A percentile compares a stretch with the other conserved stretches of the same genome.
phyloP scores from a whole-genome alignment of 2,113 vertebrate genomes.

The Barnardius zonarius region DNA sequence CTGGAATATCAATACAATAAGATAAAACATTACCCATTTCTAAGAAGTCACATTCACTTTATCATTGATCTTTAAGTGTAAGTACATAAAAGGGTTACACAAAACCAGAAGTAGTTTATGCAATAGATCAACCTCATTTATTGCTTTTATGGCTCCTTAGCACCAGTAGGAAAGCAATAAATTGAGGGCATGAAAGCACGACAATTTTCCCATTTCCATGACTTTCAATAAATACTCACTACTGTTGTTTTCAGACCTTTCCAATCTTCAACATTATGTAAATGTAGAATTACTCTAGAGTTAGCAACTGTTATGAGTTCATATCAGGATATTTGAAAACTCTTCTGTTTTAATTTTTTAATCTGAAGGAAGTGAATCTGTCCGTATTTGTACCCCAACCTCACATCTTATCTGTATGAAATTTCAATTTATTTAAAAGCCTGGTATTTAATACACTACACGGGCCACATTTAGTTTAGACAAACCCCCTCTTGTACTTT shows the following conservation, averaged over 20 bases:
- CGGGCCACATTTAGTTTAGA: constrained; percentile 63
- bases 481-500: constrained; percentile 63
- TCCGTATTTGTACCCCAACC: constrained; percentile 29
- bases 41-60: not conserved
- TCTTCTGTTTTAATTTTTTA: not conserved
- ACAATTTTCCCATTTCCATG: not conserved
- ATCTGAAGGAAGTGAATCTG: constrained; percentile 53
- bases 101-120: not conserved
- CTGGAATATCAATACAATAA: not conserved
- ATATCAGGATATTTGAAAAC: not conserved
- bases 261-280: not conserved
- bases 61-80: not conserved
- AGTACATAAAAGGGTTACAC: not conserved
- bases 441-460: constrained; percentile 55
- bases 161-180: not conserved
- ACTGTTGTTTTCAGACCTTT: not conserved
- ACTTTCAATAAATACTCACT: not conserved
- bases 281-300: not conserved
- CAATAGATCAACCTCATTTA: not conserved
- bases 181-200: not conserved
- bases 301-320: not conserved
- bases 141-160: not conserved
- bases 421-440: constrained; percentile 78
- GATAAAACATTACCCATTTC: not conserved
- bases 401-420: constrained; percentile 67